These are phyloP conservation scores for Diloba caeruleocephala DNA, from an alignment of 2,888 invertebrate genomes.

Conservation along the genomic window DNA sequence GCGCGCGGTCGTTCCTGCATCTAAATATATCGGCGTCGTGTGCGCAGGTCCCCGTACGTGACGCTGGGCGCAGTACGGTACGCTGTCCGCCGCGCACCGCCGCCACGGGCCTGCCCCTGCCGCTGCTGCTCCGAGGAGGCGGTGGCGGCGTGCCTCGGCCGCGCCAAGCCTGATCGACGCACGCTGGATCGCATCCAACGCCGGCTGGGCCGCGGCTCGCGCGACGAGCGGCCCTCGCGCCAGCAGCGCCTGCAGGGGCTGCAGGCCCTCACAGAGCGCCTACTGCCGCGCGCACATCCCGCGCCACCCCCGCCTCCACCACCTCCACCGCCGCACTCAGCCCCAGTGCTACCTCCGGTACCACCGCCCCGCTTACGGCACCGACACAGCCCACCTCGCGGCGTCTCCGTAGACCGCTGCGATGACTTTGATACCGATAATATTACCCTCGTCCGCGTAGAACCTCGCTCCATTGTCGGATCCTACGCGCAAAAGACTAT, in stretches of 20 bases:
- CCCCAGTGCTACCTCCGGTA: constrained; percentile 89
- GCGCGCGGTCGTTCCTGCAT: constrained; percentile 61
- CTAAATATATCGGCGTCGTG: constrained; percentile 69
- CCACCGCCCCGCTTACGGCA: constrained; percentile 88
- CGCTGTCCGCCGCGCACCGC: constrained; percentile 91
- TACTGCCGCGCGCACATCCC: constrained; percentile 89
- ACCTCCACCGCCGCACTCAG: constrained; percentile 80
- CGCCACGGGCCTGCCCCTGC: constrained; percentile 89
- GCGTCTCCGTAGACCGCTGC: constrained; percentile 82
- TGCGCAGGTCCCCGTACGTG: constrained; percentile 89
- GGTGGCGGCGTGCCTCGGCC: constrained; percentile 87
- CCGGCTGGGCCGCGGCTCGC: constrained; percentile 91
- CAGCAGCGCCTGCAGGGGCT: constrained; percentile 93
- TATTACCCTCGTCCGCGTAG: constrained; percentile 88
- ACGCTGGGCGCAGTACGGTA: constrained; percentile 92
- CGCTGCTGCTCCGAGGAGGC: constrained; percentile 89
- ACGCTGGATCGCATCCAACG: constrained; percentile 95
- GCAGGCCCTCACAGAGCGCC: constrained; percentile 94
- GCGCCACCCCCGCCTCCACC: constrained; percentile 76
- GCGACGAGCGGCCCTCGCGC: constrained; percentile 86
- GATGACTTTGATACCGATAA: constrained; percentile 84
- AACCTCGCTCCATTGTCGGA: constrained; percentile 89
- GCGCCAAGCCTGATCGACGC: constrained; percentile 89
- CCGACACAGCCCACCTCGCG: constrained; percentile 85
- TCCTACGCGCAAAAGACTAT: constrained; percentile 91